Evolutionary conservation across 1,140 invertebrate genomes (phyloP), one percentile per base, ranked within the genome.

Genomic region (Acromyrmex charruanus): DNA sequence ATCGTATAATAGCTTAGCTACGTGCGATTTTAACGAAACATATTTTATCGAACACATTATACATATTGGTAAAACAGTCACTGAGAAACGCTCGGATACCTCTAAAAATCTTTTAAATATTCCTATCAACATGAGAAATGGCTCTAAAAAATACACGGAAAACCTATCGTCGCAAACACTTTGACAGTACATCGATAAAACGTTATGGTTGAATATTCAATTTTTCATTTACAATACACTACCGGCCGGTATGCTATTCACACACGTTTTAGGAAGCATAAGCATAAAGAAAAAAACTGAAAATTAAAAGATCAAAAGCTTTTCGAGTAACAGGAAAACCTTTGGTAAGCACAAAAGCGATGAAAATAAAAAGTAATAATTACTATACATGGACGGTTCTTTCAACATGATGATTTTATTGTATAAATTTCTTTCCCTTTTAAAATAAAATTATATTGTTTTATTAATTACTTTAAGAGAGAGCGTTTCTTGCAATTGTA

Each of bases 41-140:
- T 35, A 39, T 82, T 84, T 74, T 25, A 51, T 61, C 14, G 68
- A 14, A 53, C 66, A 72, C 18, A 18, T 58, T 74, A 39, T 44
- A 49, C 25, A 21, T 74, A 84, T 84, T 31, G 55, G 55, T 55
- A 72, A 49, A 80, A 49, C 39, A 59, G 66, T 16, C 18, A 51
- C 28, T 66, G 53, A 18, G 10, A 16, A 82, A 72, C 25, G 68
- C 53, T 82, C 16, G 25, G 35, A 18, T 82, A 72, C n/a, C 69
- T 84, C 61, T 84, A 75, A 84, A 84, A 84, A 25, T 55, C 69
- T 84, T 82, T 84, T 84, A 63, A 84, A 84, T 75, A 84, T 84
- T 82, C 44, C 39, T 28, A 63, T 61, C 44, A 55, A 84, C 28
- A 39, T 84, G 80, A 84, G 80, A 75, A 84, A 51, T 39, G 35